phyloP scores from a whole-genome alignment of 2,797 vertebrate genomes.

The Anniella stebbinsi region DNA sequence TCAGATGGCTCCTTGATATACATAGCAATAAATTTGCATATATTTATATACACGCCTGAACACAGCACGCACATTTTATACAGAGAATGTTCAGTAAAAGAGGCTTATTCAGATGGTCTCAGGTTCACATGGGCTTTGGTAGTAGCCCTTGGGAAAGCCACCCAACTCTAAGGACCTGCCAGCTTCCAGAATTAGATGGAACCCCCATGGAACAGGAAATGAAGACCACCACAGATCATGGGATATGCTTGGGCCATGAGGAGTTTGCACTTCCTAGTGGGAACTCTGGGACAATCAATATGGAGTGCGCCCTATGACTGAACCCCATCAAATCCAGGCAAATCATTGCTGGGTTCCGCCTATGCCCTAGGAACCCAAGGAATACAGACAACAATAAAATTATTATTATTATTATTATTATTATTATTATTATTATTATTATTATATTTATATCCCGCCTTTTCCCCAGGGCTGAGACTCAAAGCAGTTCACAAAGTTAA shows the following conservation, averaged over 20 bases:
- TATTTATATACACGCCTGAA: not conserved
- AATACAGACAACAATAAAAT: not conserved
- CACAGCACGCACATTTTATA: too few relatives aligned
- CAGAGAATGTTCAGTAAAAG: not conserved
- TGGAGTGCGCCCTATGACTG: too few relatives aligned
- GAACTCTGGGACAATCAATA: not conserved
- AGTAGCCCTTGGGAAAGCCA: not conserved
- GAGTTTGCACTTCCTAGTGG: not conserved
- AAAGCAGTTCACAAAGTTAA: too few relatives aligned
- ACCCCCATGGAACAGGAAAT: not conserved
- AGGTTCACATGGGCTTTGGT: not conserved
- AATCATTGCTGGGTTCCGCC: not conserved
- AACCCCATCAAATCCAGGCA: too few relatives aligned
- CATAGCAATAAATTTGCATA: slow-evolving; percentile 15
- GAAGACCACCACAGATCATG: not conserved
- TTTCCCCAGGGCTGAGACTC: too few relatives aligned
- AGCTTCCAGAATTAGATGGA: not conserved
- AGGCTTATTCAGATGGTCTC: not conserved
- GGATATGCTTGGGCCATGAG: not conserved
- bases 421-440: too few relatives aligned
- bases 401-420: too few relatives aligned
- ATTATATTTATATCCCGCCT: too few relatives aligned
- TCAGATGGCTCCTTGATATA: not conserved
- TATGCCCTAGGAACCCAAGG: not conserved
- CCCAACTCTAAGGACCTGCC: not conserved